Percentiles rank a stretch among this genome's conserved stretches.
phyloP scores from a whole-genome alignment of 1,140 invertebrate species.

The Drosophila nebulosa region DNA sequence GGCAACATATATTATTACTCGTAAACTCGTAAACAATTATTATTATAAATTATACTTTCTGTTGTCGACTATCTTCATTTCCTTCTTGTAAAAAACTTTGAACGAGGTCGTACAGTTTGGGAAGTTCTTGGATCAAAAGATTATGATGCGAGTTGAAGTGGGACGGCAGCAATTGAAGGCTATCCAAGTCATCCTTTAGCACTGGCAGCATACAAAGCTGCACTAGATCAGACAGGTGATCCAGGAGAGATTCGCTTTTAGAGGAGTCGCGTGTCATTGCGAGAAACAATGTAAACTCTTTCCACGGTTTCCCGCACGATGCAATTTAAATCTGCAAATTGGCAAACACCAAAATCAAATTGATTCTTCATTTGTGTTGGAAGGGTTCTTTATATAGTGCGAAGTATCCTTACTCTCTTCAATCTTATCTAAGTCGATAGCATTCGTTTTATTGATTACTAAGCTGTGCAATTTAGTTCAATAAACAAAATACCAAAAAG shows the following conservation, averaged over 20 bases:
- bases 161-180: slow-evolving; percentile 15
- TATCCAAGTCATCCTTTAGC: slow-evolving; percentile 46
- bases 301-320: neutral
- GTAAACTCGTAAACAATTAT: too few relatives aligned
- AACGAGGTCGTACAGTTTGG: slow-evolving; percentile 50
- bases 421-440: too few relatives aligned
- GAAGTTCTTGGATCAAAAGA: slow-evolving; percentile 39
- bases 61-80: slow-evolving; percentile 1
- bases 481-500: too few relatives aligned
- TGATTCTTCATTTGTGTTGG: too few relatives aligned
- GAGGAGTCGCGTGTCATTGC: slow-evolving; percentile 20
- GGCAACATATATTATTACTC: too few relatives aligned
- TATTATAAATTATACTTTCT: slow-evolving; percentile 29
- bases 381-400: too few relatives aligned
- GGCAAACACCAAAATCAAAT: too few relatives aligned
- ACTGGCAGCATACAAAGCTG: slow-evolving; percentile 56
- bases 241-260: slow-evolving; percentile 18
- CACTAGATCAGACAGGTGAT: slow-evolving; percentile 42
- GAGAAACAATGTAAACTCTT: neutral
- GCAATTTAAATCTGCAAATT: too few relatives aligned
- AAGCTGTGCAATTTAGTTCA: too few relatives aligned
- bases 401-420: too few relatives aligned
- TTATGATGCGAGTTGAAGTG: slow-evolving; percentile 46
- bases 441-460: too few relatives aligned
- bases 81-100: slow-evolving; percentile 33